Evolutionary conservation across 2,113 vertebrate genomes (phyloP).

Genomic region (Pterocles gutturalis): DNA sequence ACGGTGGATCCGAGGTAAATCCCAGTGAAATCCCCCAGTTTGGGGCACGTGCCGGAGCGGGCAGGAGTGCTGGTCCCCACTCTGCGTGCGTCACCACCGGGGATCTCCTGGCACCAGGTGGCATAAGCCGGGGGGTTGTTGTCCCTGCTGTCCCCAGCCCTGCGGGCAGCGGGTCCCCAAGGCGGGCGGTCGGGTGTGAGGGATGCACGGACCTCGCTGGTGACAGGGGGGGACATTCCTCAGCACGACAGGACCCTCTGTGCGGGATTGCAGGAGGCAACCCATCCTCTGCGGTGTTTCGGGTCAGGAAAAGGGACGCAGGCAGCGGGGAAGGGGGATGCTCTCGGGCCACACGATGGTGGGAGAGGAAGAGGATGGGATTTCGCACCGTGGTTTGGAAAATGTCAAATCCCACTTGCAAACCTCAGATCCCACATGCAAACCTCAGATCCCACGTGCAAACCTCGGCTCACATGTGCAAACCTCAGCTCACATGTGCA

Average conservation of each 20-base stretch:
- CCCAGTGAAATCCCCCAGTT: neutral
- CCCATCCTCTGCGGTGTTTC: fast-evolving
- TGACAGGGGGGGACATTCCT: neutral
- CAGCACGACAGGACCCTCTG: fast-evolving
- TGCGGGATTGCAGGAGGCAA: neutral
- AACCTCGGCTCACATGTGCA: fast-evolving
- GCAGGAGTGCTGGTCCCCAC: fast-evolving
- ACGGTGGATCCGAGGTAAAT: neutral
- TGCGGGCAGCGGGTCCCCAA: neutral
- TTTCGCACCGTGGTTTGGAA: too few relatives aligned
- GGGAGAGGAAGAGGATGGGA: neutral
- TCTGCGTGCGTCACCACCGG: neutral
- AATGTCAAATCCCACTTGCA: too few relatives aligned
- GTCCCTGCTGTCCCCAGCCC: neutral
- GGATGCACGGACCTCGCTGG: neutral
- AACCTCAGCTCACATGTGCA: too few relatives aligned
- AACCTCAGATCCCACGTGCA: neutral
- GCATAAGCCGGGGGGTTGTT: neutral
- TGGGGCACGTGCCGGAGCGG: neutral
- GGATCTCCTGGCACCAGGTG: neutral
- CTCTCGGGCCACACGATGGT: fast-evolving
- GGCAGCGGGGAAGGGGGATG: fast-evolving
- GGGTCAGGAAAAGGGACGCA: neutral
- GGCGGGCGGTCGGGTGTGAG: neutral
- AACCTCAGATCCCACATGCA: too few relatives aligned